Conservation (phyloP, 2,113 vertebrate species). For the Chiloscyllium plagiosum region DNA sequence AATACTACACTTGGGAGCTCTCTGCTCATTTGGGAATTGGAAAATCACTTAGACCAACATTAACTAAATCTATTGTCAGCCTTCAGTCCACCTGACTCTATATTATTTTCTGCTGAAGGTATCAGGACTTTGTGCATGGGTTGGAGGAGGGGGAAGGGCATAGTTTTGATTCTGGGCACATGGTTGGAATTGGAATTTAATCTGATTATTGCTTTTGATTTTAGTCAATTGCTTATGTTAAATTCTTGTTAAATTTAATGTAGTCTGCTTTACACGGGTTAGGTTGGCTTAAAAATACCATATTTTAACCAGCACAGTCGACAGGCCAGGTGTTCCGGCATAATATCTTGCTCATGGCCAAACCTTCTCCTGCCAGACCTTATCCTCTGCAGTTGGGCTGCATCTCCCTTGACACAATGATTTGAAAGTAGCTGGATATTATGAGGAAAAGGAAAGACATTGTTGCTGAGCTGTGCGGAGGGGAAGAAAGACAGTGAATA, state of each 20-base stretch:
- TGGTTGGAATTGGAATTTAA: background rate
- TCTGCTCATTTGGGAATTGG: background rate
- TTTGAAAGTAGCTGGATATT: background rate
- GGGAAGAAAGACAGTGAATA: background rate
- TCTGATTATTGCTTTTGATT: background rate
- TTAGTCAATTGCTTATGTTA: background rate
- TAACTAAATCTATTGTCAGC: background rate
- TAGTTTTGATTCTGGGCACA: background rate
- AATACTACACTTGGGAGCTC: conserved; percentile 38
- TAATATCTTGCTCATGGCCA: too few relatives aligned
- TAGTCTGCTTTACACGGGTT: background rate
- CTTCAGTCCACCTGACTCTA: background rate
- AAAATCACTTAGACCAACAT: background rate
- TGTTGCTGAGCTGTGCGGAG: background rate
- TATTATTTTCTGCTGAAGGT: background rate
- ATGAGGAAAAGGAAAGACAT: background rate
- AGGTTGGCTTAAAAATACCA: background rate
- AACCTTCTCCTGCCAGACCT: background rate
- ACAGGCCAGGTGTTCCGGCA: too few relatives aligned
- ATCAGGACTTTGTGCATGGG: background rate
- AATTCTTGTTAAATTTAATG: background rate
- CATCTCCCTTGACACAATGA: background rate
- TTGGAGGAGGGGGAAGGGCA: background rate
- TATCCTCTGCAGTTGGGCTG: background rate
- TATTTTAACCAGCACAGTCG: background rate